Conservation (phyloP, 2,888 invertebrate genomes). For the Sinotaia quadrata region DNA sequence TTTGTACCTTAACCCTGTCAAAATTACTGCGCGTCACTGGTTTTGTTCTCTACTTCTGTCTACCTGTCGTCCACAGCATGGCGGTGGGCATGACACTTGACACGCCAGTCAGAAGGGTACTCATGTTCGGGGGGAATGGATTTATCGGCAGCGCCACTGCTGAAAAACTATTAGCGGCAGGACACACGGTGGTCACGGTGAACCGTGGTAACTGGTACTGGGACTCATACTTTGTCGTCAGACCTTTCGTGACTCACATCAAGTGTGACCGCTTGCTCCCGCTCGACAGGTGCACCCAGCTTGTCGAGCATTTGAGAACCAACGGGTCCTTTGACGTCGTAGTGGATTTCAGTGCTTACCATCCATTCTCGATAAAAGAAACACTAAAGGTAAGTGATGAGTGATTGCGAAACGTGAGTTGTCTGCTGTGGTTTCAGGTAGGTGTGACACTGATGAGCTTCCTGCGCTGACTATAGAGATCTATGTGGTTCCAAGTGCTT, state of each 20-base stretch:
- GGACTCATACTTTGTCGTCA: slow-evolving; percentile 64
- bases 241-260: slow-evolving; percentile 62
- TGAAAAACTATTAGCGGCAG: slow-evolving; percentile 60
- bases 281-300: slow-evolving; percentile 54
- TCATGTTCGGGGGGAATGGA: slow-evolving; percentile 70
- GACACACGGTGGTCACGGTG: slow-evolving; percentile 65
- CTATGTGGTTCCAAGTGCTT: no score
- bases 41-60: no score
- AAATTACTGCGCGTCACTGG: no score
- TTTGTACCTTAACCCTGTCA: no score
- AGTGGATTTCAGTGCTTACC: slow-evolving; percentile 73
- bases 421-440: no score
- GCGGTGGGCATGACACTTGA: not conserved
- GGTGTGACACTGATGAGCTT: no score
- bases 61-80: not conserved
- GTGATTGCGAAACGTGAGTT: no score
- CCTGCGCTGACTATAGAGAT: no score
- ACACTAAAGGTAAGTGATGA: slow-evolving; percentile 45
- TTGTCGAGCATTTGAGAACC: slow-evolving; percentile 45
- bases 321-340: slow-evolving; percentile 69
- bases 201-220: slow-evolving; percentile 74
- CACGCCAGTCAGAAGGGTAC: not conserved
- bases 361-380: slow-evolving; percentile 67
- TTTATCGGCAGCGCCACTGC: slow-evolving; percentile 73
- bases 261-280: slow-evolving; percentile 69